A percentile compares a stretch with the other conserved stretches of the same genome.
These are phyloP conservation scores for Melanotaenia parkinsoni DNA, from an alignment of 2,797 vertebrate species.

Conservation along the genomic window DNA sequence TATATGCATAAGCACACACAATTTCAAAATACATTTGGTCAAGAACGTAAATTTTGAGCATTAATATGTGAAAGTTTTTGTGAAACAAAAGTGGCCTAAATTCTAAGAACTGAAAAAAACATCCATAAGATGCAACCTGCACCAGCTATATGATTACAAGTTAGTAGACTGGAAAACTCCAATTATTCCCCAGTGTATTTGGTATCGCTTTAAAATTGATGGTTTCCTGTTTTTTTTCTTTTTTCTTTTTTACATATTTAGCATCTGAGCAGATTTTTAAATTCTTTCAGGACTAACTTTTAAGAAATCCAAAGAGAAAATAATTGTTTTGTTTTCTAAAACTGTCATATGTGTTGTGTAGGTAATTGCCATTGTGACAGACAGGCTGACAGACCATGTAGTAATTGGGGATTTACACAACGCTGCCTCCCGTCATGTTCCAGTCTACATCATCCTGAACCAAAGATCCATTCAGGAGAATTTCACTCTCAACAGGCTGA, in stretches of 20 bases:
- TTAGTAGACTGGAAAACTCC: background rate
- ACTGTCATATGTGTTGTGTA: constrained; percentile 50
- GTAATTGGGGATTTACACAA: constrained; percentile 85
- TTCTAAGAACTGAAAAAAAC: no score
- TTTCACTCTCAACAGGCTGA: constrained; percentile 77
- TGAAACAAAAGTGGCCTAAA: no score
- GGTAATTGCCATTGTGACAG: constrained; percentile 90
- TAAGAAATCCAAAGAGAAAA: background rate
- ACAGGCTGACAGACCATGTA: constrained; percentile 85
- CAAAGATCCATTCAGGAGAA: constrained; percentile 81
- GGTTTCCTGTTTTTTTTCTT: no score
- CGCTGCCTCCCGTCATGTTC: constrained; percentile 81
- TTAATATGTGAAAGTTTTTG: no score
- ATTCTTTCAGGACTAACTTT: background rate
- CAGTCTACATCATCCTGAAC: constrained; percentile 89
- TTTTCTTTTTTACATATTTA: background rate
- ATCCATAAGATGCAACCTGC: background rate
- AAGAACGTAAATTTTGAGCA: background rate
- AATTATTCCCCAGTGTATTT: no score
- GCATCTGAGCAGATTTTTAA: background rate
- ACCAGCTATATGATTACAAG: background rate
- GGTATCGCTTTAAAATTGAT: background rate
- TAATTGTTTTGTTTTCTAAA: background rate
- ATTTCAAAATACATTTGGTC: background rate
- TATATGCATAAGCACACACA: background rate